Conservation (phyloP, 2,113 vertebrate species). For the Ptilonorhynchus violaceus region DNA sequence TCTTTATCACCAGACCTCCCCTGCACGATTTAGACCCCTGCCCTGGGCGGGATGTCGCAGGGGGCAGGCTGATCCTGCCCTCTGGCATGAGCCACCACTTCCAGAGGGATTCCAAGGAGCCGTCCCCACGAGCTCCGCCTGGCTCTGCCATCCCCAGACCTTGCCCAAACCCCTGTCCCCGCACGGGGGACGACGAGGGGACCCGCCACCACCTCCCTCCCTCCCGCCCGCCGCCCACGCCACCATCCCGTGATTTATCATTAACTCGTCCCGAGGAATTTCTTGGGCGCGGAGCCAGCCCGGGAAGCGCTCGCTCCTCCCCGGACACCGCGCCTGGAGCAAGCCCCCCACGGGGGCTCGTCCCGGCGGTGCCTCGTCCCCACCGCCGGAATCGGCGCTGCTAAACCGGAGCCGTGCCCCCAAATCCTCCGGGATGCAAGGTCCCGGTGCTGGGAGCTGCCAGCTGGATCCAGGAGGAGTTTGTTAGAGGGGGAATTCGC, state of each 20-base stretch:
- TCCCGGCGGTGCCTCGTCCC: background rate
- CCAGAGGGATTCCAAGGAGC: background rate
- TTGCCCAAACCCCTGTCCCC: background rate
- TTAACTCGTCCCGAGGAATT: conserved; percentile 34
- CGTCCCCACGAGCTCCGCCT: rapidly evolving
- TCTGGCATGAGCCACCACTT: background rate
- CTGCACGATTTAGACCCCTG: background rate
- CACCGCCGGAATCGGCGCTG: rapidly evolving
- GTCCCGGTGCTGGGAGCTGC: background rate
- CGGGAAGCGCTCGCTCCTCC: background rate
- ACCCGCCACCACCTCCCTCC: rapidly evolving
- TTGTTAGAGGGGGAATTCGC: rapidly evolving
- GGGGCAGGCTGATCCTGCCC: background rate
- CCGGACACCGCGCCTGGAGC: rapidly evolving
- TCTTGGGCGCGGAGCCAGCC: background rate
- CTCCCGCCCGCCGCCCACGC: background rate
- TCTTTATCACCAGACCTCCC: background rate
- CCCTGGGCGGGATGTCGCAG: background rate
- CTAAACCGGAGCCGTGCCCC: background rate
- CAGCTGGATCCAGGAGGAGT: background rate
- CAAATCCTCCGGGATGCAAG: background rate
- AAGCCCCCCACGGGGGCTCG: rapidly evolving
- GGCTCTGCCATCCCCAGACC: background rate
- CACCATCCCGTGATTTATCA: background rate
- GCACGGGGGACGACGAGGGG: background rate